Percentiles rank a stretch among this genome's conserved stretches.
Conservation (phyloP, 2,888 invertebrate genomes). For the Torymus auratus region DNA sequence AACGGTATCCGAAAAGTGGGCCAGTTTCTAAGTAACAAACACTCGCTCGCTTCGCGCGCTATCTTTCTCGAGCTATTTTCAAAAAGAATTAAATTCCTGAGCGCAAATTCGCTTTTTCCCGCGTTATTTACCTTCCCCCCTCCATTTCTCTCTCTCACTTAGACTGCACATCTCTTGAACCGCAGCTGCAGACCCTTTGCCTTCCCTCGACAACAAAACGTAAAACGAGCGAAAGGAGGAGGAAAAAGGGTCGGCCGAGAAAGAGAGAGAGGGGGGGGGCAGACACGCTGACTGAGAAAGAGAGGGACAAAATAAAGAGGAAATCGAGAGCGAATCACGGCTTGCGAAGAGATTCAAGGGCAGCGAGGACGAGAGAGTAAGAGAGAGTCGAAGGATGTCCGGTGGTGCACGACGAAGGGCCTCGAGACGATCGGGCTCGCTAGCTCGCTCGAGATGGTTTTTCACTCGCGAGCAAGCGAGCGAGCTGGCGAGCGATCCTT, state of each 20-base stretch:
- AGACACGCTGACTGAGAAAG: conserved; percentile 60
- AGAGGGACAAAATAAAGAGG: conserved; percentile 61
- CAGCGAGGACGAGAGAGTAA: conserved; percentile 60
- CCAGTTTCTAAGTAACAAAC: conserved; percentile 47
- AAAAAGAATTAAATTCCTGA: conserved; percentile 31
- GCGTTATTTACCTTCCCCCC: not conserved
- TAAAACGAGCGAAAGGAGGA: not conserved
- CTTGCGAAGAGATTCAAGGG: conserved; percentile 63
- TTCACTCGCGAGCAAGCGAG: not conserved
- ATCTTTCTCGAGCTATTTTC: no score
- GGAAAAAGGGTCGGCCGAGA: conserved; percentile 3
- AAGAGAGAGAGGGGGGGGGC: conserved; percentile 27
- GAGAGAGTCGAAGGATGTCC: conserved; percentile 62
- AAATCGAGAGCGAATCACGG: conserved; percentile 60
- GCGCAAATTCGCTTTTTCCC: conserved; percentile 4
- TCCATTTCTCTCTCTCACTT: no score
- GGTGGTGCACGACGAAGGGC: conserved; percentile 52
- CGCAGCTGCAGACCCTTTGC: no score
- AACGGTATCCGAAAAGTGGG: conserved; percentile 61
- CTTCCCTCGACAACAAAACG: not conserved
- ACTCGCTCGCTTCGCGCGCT: not conserved
- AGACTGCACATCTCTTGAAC: no score
- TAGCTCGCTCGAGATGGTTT: no score
- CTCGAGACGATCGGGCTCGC: conserved; percentile 13
- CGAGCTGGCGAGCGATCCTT: conserved; percentile 6